Evolutionary conservation across 1,140 invertebrate species (phyloP).

Genomic region (Amyelois transitella): DNA sequence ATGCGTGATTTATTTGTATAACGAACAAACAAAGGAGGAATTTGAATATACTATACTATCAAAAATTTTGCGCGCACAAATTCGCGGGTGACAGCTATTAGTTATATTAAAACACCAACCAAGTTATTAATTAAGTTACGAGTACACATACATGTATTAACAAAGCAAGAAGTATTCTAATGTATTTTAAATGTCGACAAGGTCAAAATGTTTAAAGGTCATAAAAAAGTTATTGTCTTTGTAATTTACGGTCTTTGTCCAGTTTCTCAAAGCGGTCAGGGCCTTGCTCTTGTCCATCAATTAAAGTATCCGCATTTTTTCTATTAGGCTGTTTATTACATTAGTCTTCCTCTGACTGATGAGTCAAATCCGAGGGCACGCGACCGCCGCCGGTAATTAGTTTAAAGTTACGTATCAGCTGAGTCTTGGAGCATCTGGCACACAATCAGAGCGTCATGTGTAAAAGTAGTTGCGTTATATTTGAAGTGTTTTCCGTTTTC

Average conservation of each 20-base stretch:
- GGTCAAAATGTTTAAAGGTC: slow-evolving; percentile 10
- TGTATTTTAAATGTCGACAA: slow-evolving; percentile 13
- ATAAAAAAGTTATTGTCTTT: not conserved
- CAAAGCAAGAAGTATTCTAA: not conserved
- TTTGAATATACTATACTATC: too few species aligned
- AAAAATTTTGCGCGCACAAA: too few species aligned
- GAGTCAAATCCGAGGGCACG: slow-evolving; percentile 57
- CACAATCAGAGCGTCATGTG: not conserved
- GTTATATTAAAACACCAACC: too few species aligned
- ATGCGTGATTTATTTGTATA: too few species aligned
- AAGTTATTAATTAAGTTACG: too few species aligned
- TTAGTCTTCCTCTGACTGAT: slow-evolving; percentile 47
- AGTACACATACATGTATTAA: too few species aligned
- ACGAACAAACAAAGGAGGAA: too few species aligned
- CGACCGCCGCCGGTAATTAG: slow-evolving; percentile 46
- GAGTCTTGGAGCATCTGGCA: slow-evolving; percentile 23
- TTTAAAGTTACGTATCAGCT: slow-evolving; percentile 37
- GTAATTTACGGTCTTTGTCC: slow-evolving; percentile 9
- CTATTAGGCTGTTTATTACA: slow-evolving; percentile 62
- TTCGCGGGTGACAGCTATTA: too few species aligned
- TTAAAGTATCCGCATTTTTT: slow-evolving; percentile 67
- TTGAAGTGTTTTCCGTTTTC: slow-evolving; percentile 22
- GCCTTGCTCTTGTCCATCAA: slow-evolving; percentile 51
- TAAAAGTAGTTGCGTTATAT: slow-evolving; percentile 10
- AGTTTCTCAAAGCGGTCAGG: slow-evolving; percentile 31